Evolutionary conservation across 2,888 invertebrate genomes (phyloP), one percentile per base, ranked within the genome.

Genomic region (Diarsia dahlii): DNA sequence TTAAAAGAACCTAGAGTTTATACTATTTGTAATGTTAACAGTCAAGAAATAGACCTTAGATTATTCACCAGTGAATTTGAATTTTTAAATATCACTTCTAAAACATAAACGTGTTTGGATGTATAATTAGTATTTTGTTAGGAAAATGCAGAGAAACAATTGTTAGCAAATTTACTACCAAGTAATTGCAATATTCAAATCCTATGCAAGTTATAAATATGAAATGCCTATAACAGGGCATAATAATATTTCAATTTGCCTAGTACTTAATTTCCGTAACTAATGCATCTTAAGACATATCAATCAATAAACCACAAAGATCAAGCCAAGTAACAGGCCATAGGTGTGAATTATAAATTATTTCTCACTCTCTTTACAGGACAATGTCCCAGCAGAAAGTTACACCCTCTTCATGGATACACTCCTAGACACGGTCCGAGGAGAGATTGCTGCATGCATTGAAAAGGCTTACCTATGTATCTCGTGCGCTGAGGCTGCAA

Each of bases 391-490:
- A 78, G 99, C 99, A 0, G 98, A 98, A 82, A 98, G 98, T 82
- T 99, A 99, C 95, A 99, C 98, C 82, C 98, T 99, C 89, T 99
- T 99, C 94, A 99, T 99, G 97, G 99, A 99, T 89, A 99, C 99
- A 78, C 97, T 99, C 23, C 95, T 99, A 69, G 98, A 99, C 89
- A 99, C 99, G 0, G 99, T 99, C 52, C 97, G 99, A 67, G 98
- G 98, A 88, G 99, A 99, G 95, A 99, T 99, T 85, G 99, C 99
- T 1, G 98, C 98, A 0, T 99, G 99, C 92, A 98, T 99, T 92
- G 99, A 99, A 94, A 99, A 99, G 92, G 99, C 99, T 0, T 99
- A 99, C 93, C 98, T 98, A 80, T 98, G 98, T 92, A 98, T 99
- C 82, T 98, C 98, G 0, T 97, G 98, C 9, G 97, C 97, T 78